Percentiles rank a stretch among this genome's conserved stretches.
phyloP scores from a whole-genome alignment of 2,797 vertebrate species.

The Oceanodroma leucorhoa region DNA sequence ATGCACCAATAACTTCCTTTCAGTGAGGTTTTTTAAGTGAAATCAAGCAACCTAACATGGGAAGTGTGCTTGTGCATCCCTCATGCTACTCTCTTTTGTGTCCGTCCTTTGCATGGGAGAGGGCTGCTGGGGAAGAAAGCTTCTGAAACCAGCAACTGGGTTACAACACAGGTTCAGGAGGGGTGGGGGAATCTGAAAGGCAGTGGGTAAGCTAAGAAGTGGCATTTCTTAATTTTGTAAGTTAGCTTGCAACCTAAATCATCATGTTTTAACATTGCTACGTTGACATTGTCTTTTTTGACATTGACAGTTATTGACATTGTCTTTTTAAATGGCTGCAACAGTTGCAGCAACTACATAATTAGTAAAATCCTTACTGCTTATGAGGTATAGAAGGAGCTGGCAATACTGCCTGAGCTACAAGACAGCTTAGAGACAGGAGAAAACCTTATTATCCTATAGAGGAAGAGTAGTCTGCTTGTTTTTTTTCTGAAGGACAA shows the following conservation, averaged over 20 bases:
- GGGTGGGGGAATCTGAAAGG: neutral
- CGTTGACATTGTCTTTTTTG: neutral
- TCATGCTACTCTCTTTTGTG: neutral
- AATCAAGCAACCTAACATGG: neutral
- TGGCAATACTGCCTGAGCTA: neutral
- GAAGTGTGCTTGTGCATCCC: neutral
- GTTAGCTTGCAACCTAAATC: neutral
- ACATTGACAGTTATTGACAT: neutral
- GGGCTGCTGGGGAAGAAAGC: neutral
- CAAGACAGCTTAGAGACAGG: neutral
- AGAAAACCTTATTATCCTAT: neutral
- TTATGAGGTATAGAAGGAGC: neutral
- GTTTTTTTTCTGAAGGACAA: neutral
- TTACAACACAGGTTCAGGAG: neutral
- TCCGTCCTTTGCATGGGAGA: accelerated
- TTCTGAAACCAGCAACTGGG: neutral
- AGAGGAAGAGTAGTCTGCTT: neutral
- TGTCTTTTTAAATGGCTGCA: neutral
- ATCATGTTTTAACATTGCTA: neutral
- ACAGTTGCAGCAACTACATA: neutral
- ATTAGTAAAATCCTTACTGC: neutral
- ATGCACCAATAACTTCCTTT: neutral
- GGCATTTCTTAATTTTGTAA: neutral
- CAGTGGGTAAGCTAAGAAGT: neutral
- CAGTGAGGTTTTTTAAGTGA: neutral